phyloP scores from a whole-genome alignment of 2,797 vertebrate species.

The Morus bassanus region DNA sequence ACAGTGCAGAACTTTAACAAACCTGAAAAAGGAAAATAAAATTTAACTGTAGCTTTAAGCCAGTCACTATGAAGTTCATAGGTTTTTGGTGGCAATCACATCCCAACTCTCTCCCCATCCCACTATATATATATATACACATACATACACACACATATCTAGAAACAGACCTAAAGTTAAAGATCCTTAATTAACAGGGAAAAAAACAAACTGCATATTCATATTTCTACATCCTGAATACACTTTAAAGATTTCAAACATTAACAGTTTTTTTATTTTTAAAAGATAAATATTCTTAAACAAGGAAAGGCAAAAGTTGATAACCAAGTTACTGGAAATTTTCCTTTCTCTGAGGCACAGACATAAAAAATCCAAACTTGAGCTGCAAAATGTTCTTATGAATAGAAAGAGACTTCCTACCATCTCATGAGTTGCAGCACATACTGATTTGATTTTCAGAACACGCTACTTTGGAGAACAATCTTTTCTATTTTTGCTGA shows the following conservation, averaged over 20 bases:
- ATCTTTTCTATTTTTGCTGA: not conserved
- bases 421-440: not conserved
- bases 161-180: not conserved
- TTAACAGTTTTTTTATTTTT: not conserved
- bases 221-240: not conserved
- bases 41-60: not conserved
- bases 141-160: not conserved
- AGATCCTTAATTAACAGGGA: not conserved
- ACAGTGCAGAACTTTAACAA: conserved; percentile 97
- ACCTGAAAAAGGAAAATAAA: conserved; percentile 76
- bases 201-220: not conserved
- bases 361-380: not conserved
- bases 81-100: not conserved
- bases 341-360: not conserved
- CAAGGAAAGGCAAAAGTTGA: not conserved
- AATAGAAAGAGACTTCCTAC: not conserved
- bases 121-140: not conserved
- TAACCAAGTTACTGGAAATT: not conserved
- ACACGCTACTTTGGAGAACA: not conserved
- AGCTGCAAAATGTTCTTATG: not conserved
- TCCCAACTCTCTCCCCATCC: not conserved
- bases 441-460: conserved; percentile 17
- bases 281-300: not conserved
- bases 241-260: not conserved
- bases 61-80: not conserved